Evolutionary conservation across 2,888 invertebrate species (phyloP), one percentile per base, ranked within the genome.

Genomic region (Brenthis ino): DNA sequence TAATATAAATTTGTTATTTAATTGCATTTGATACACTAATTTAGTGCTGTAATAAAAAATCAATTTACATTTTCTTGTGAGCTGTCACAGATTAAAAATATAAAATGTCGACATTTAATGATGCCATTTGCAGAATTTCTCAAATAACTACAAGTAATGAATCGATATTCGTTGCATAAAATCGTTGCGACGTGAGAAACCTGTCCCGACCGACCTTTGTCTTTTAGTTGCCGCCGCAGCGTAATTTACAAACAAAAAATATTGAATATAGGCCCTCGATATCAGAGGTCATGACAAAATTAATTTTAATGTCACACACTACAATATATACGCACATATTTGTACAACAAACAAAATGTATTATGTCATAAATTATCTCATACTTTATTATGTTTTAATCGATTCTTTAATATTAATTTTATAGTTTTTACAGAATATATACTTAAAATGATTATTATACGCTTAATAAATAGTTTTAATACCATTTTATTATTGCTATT

Each of bases 201-300:
- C 84, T 79, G 89, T 84, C 73, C 73, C 72, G 70, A 74, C 61
- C 80, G 86, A 87, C 88, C 89, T 88, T 88, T 89, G 83, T 86
- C 77, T 80, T 81, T 79, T 80, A 79, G 78, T 74, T 77, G 77
- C 76, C 76, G 75, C 76, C 74, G 70, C 63, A 28, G 61, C 68
- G 71, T 64, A 71, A 75, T 71, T 71, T 73, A 71, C 73, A 68
- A 73, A 74, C 72, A 76, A 75, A 78, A 77, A 76, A 75, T 72
- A 72, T 72, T 73, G 72, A 69, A 65, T 66, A 73, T 70, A 63
- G 69, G 68, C 70, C 74, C 75, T 75, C 75, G 75, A 74, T 71
- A 72, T 67, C 68, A 75, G 79, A 77, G 80, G 75, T 76, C 75
- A 74, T 65, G 65, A 64, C 71, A 69, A 68, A 63, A 68, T 72